These are phyloP conservation scores for Cheilosia urbana DNA, from an alignment of 2,888 invertebrate species.

Conservation along the genomic window DNA sequence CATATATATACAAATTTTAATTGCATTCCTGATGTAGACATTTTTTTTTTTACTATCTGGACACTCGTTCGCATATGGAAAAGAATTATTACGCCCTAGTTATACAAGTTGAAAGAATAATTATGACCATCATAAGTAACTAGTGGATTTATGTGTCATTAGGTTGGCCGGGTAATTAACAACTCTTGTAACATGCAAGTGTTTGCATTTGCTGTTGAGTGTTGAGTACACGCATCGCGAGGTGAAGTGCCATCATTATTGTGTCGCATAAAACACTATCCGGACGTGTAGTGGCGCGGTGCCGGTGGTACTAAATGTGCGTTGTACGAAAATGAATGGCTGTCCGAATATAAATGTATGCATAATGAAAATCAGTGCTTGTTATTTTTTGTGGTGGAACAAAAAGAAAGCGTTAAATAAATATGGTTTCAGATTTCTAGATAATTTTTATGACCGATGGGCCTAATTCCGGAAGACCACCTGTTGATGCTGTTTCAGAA, in stretches of 20 bases:
- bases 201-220: constrained; percentile 19
- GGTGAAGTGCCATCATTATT: constrained; percentile 43
- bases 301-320: neutral
- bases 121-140: constrained; percentile 50
- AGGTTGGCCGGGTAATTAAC: constrained; percentile 55
- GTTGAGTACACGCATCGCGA: constrained; percentile 33
- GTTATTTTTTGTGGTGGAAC: neutral
- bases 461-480: constrained; percentile 44
- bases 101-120: constrained; percentile 29
- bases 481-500: constrained; percentile 17
- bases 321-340: neutral
- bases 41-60: neutral
- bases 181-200: constrained; percentile 53
- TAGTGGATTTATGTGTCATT: constrained; percentile 64
- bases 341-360: constrained; percentile 22
- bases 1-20: neutral
- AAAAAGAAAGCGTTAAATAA: constrained; percentile 33
- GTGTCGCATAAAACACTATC: constrained; percentile 38
- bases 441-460: constrained; percentile 44
- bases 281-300: neutral
- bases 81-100: constrained; percentile 12
- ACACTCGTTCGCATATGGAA: constrained; percentile 2
- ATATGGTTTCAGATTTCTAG: constrained; percentile 47
- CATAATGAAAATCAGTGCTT: neutral
- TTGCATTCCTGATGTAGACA: constrained; percentile 10